phyloP scores from a whole-genome alignment of 2,888 invertebrate species.

The Tetragnatha montana region DNA sequence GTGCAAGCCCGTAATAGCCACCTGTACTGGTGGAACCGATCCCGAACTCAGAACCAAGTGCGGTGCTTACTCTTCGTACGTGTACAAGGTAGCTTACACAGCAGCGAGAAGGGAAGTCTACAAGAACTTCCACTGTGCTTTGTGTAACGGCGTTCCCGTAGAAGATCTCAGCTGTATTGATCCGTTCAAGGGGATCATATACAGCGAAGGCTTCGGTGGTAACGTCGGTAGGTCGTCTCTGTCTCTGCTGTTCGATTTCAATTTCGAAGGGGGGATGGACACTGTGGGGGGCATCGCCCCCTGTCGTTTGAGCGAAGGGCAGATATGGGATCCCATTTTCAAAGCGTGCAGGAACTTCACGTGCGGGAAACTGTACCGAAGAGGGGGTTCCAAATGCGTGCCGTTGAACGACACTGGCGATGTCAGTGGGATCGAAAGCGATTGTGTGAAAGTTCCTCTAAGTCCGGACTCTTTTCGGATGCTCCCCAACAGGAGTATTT shows the following conservation, averaged over 20 bases:
- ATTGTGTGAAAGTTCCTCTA: constrained; percentile 41
- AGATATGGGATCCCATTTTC: constrained; percentile 58
- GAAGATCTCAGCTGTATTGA: constrained; percentile 33
- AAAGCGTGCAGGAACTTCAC: constrained; percentile 38
- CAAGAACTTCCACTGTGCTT: constrained; percentile 67
- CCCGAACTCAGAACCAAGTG: constrained; percentile 15
- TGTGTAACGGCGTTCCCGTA: constrained; percentile 35
- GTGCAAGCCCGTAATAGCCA: constrained; percentile 35
- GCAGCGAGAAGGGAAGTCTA: constrained; percentile 10
- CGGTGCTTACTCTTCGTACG: constrained; percentile 41
- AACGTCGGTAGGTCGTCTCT: background rate
- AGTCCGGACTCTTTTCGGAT: constrained; percentile 28
- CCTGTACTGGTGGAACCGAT: background rate
- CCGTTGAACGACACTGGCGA: background rate
- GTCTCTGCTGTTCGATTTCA: constrained; percentile 63
- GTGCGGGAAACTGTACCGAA: constrained; percentile 48
- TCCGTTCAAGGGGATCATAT: background rate
- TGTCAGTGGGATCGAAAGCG: constrained; percentile 11
- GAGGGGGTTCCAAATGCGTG: constrained; percentile 40
- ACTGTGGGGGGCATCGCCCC: background rate
- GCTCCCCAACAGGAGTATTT: constrained; percentile 46
- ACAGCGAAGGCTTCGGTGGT: background rate
- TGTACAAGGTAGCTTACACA: constrained; percentile 11
- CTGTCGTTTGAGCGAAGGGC: constrained; percentile 32
- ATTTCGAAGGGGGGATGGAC: constrained; percentile 33